These are phyloP conservation scores for Diplodus sargus DNA, from an alignment of 2,797 vertebrate species.

Conservation along the genomic window DNA sequence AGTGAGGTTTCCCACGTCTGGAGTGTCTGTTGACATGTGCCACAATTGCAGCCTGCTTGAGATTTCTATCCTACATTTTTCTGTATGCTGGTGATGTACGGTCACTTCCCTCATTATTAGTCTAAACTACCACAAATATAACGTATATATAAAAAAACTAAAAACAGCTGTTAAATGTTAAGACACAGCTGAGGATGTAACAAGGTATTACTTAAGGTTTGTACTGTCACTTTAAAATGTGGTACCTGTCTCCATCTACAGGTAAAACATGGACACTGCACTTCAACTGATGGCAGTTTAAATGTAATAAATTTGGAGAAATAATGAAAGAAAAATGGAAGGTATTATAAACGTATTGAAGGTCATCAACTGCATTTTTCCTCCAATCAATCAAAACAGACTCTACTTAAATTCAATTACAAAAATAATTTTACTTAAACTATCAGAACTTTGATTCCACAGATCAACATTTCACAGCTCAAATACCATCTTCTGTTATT, in stretches of 20 bases:
- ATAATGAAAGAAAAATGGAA: too few species aligned
- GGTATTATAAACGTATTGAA: too few species aligned
- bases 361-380: too few species aligned
- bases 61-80: background rate
- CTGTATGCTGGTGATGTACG: background rate
- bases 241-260: constrained; percentile 75
- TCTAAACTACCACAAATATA: background rate
- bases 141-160: too few species aligned
- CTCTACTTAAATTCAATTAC: too few species aligned
- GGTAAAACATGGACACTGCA: constrained; percentile 35
- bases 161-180: background rate
- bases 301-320: too few species aligned
- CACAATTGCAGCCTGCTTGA: background rate
- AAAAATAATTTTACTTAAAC: background rate
- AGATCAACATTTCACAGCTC: background rate
- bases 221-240: constrained; percentile 10
- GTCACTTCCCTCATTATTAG: background rate
- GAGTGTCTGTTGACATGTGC: background rate
- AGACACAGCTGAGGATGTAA: background rate
- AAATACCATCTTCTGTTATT: background rate
- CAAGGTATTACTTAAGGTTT: background rate
- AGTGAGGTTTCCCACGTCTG: background rate
- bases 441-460: background rate
- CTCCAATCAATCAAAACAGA: too few species aligned
- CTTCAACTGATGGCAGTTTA: background rate